Base-by-base conservation (phyloP, 2,797 vertebrate genomes). In the Apogon talboti region DNA sequence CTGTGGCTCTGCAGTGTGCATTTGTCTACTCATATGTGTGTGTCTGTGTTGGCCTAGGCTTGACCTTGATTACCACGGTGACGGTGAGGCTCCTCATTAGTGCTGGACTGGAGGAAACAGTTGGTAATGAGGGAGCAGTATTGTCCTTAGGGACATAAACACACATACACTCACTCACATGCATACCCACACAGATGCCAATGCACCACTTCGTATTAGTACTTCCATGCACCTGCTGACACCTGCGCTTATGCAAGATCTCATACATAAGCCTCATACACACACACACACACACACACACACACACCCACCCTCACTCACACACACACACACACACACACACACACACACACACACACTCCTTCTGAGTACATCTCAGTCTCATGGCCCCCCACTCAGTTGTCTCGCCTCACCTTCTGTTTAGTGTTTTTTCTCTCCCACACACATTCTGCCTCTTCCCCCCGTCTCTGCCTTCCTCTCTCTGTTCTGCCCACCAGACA, bases 1-100 rank as follows among this genome's bases (percentile, higher is more conserved):
- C 33, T 55, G 45, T 45, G 49, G 41, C 19, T 56, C 41, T 62
- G 62, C 54, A 61, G 69, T 71, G 68, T 45, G 13, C 10, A 18
- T 12, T 45, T 61, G 28, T 66, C 58, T 40, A 30, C 50, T 14
- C 30, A 42, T 51, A 51, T 66, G 51, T 44, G 44, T 24, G 28
- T 45, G 71, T 51, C 24, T 64, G 61, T 78, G 58, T 78, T 88
- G 87, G 89, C 86, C 90, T 83, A 86, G 84, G 87, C 81, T 85
- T 93, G 92, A 93, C 92, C 93, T 94, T 93, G 89, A 88, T 91
- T 91, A 89, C 85, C 88, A 83, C 87, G 52, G 78, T 87, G 89
- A 89, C 76, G 76, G 78, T 81, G 82, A 87, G 84, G 73, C 75
- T 90, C 78, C 93, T 93, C 91, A 93, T 94, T 94, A 93, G 84